A percentile compares a stretch with the other conserved stretches of the same genome.
Evolutionary conservation across 2,797 vertebrate genomes (phyloP).

Genomic region (Aythya fuligula): DNA sequence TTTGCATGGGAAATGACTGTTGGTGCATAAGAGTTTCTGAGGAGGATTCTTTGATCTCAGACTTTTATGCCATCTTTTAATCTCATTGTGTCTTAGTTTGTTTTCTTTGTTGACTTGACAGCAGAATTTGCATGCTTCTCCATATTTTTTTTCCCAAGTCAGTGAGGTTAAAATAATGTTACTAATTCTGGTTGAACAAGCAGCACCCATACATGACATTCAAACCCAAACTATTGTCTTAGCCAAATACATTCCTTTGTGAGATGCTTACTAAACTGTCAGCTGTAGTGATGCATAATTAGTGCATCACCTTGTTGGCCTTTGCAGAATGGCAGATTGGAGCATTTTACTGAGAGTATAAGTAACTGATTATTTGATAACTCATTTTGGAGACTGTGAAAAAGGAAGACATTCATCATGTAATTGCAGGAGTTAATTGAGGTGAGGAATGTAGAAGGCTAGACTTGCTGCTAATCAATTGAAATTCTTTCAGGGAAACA

Average conservation of each 20-base stretch:
- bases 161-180: background rate
- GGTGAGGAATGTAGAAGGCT: background rate
- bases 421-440: slow-evolving; percentile 16
- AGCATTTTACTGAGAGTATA: background rate
- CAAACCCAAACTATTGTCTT: background rate
- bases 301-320: background rate
- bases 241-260: background rate
- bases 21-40: slow-evolving; percentile 10
- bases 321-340: background rate
- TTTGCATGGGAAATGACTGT: slow-evolving; percentile 42
- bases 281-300: background rate
- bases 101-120: slow-evolving; percentile 35
- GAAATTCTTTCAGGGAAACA: background rate
- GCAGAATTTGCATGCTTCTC: slow-evolving; percentile 11
- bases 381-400: background rate
- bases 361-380: slow-evolving; percentile 13
- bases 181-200: slow-evolving; percentile 9
- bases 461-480: background rate
- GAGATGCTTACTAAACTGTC: background rate
- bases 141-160: slow-evolving; percentile 6
- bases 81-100: slow-evolving; percentile 28
- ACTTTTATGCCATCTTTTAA: slow-evolving; percentile 36
- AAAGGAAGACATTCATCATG: slow-evolving; percentile 10
- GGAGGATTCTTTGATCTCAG: slow-evolving; percentile 32
- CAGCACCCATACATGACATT: background rate